These are phyloP conservation scores for Achroia grisella DNA, from an alignment of 1,140 invertebrate species.

Conservation along the genomic window DNA sequence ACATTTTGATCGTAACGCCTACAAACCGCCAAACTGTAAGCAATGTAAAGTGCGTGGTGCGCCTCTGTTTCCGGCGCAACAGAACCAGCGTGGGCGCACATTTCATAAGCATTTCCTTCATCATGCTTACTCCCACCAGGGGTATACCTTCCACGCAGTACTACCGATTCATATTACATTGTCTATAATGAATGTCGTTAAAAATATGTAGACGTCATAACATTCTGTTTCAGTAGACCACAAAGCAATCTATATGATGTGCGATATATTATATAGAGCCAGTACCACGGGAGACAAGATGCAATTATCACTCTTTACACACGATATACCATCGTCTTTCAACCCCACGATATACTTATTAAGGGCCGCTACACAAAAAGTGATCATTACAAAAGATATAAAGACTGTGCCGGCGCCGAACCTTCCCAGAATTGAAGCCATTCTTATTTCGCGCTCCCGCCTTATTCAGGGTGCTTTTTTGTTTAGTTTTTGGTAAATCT, in stretches of 20 bases:
- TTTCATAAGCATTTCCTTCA: constrained; percentile 60
- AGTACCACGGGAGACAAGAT: no score
- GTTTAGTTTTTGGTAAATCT: constrained; percentile 57
- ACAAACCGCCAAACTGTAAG: constrained; percentile 16
- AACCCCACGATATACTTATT: constrained; percentile 62
- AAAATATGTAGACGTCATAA: no score
- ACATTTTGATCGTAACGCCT: constrained; percentile 32
- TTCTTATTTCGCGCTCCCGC: constrained; percentile 71
- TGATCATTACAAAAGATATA: constrained; percentile 69
- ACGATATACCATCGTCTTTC: constrained; percentile 35
- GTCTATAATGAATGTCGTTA: no score
- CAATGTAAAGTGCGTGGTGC: constrained; percentile 25
- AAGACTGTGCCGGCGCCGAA: constrained; percentile 68
- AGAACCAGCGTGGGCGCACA: constrained; percentile 38
- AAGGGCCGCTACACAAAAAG: constrained; percentile 65
- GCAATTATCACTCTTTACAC: constrained; percentile 18
- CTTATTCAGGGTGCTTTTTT: constrained; percentile 64
- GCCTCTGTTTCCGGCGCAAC: constrained; percentile 56
- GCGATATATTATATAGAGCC: no score
- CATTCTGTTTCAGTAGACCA: no score
- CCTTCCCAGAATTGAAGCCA: constrained; percentile 67
- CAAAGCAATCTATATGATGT: no score
- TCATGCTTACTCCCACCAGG: constrained; percentile 37
- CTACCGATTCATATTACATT: not conserved
- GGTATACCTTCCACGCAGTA: constrained; percentile 11